phyloP scores from a whole-genome alignment of 2,113 vertebrate genomes.

The Melanocharis versteri region DNA sequence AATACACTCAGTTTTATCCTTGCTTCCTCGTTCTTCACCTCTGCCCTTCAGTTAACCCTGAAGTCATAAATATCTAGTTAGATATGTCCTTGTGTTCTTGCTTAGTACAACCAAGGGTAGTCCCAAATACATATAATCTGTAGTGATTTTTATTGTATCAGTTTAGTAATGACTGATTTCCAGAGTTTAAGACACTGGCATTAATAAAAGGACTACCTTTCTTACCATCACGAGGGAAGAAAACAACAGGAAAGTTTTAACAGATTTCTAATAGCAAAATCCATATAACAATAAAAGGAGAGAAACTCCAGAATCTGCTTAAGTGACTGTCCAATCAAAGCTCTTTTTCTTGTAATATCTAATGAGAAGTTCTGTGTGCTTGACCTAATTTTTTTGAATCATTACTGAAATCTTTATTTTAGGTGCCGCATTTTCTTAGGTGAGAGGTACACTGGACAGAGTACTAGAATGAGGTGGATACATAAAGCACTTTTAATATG shows the following conservation, averaged over 20 bases:
- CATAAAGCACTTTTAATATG: neutral
- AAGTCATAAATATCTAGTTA: conserved; percentile 18
- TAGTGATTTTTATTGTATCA: conserved; percentile 31
- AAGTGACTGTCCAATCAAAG: neutral
- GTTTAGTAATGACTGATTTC: conserved; percentile 15
- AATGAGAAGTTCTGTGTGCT: neutral
- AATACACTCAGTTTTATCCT: neutral
- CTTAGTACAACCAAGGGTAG: neutral
- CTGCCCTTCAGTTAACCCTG: neutral
- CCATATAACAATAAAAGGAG: neutral
- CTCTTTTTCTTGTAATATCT: neutral
- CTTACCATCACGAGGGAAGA: neutral
- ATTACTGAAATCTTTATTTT: neutral
- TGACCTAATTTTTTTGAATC: neutral
- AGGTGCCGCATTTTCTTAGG: neutral
- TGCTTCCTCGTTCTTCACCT: neutral
- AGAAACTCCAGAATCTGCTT: neutral
- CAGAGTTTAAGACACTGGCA: conserved; percentile 17
- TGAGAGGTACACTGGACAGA: neutral
- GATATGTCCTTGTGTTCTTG: conserved; percentile 6
- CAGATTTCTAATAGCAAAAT: neutral
- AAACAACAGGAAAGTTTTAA: conserved; percentile 1
- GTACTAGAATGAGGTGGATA: neutral
- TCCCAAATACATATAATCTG: conserved; percentile 24
- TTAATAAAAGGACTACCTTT: neutral